Base-by-base conservation (phyloP, 2,113 vertebrate species). In the Crocuta crocuta region DNA sequence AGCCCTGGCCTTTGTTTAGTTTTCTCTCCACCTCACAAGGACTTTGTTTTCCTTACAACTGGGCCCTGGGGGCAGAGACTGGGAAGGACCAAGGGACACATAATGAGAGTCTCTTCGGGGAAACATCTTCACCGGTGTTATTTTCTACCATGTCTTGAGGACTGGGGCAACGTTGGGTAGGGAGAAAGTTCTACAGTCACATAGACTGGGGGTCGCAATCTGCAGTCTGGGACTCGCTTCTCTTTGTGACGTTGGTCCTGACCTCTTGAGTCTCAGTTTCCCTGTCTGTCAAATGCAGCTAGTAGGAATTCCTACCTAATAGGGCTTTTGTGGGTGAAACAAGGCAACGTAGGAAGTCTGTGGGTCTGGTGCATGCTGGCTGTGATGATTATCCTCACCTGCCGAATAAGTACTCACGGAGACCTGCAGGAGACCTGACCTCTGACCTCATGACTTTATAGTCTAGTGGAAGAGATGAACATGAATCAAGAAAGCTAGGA, bases 291-390 rank as follows among this genome's bases (percentile, higher is more conserved):
- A 35, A 61, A 23, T 70, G 63, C 45, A 33, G 16, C 89, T 50
- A 50, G 17, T 39, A 55, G 81, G 21, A 53, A 39, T 68, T 71
- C 58, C 73, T n/a, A 45, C 74, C 12, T 71, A 43, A 19, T 45
- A 39, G 31, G 45, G 48, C n/a, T 80, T 48, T 16, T 6, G 23
- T 65, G 53, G 79, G 50, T 43, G 53, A 43, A 93, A 48, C 12
- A 6, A 1, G 50, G 13, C 9, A 6, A 33, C 3, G 0, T 3
- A 2, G 4, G 21, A 23, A 33, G 53, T 0, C 21, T 1, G 0
- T 0, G 8, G 84, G 79, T 45, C 45, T 55, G 55, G 58, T 39
- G 26, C 7, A 19, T 0, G 1, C 71, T 21, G 31, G 76, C 63
- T 33, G 16, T 16, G 5, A 0, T 0, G 2, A 7, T 26, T 8